Evolutionary conservation across 2,888 invertebrate species (phyloP), one percentile per base, ranked within the genome.

Genomic region (Epirrhoe alternata): DNA sequence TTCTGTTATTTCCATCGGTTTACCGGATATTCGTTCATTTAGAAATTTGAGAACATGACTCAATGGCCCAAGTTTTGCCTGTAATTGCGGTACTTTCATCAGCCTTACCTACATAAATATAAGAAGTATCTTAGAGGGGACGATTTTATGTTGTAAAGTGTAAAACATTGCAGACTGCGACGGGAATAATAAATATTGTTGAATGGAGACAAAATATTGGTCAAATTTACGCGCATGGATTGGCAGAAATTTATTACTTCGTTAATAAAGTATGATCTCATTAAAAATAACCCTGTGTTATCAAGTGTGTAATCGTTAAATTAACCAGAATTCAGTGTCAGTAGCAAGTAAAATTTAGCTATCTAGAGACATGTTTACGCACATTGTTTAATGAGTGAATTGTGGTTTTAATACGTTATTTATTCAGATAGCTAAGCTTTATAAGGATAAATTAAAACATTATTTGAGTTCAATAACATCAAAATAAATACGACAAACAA

Each of bases 261-360:
- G 55, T 66, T 63, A 58, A 61, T 67, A 67, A 60, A 64, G 57
- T 72, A 81, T 88, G 88, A 88, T 84, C 82, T 87, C 87, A 87
- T 86, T 78, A 74, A 78, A 82, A 81, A 81, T 78, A 78, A 77
- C 77, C 80, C 64, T 69, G 80, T 80, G 82, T 85, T 86, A 81
- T 76, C 74, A 75, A 57, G 16, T 33, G 31, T 47, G 33, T 64
- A 61, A n/a, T 6, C 55, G n/a, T 8, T 33, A 53, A 52, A 35
- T 68, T 61, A 54, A 54, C n/a, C 56, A 57, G 35, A 64, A 66
- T 60, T 24, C 50, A 66, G 47, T 67, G 73, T 76, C 74, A 74
- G 74, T 78, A 70, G 72, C 66, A 50, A 57, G 62, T 74, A 61
- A 54, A 66, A 68, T 72, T 73, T 69, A 58, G 70, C 72, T 74